Conservation (phyloP, 2,797 vertebrate species). For the Eutrigla gurnardus region DNA sequence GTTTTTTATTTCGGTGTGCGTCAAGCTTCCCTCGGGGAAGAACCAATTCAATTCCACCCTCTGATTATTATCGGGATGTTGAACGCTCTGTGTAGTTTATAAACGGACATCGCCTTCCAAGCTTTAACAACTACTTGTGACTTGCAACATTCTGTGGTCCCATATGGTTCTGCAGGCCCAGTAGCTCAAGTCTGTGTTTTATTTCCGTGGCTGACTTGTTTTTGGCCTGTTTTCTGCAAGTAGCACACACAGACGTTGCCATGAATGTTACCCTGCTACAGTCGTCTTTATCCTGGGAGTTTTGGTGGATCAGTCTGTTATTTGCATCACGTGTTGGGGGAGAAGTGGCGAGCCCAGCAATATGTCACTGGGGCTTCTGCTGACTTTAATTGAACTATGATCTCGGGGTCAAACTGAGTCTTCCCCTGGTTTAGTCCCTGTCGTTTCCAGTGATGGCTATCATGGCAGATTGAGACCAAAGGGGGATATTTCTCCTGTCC, state of each 20-base stretch:
- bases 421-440: constrained; percentile 29
- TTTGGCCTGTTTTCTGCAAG: constrained; percentile 9
- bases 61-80: constrained; percentile 13
- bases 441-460: constrained; percentile 46
- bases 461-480: constrained; percentile 72
- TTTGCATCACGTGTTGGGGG: constrained; percentile 32
- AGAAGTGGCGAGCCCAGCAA: constrained; percentile 29
- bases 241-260: neutral
- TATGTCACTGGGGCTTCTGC: constrained; percentile 22
- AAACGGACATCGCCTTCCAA: constrained; percentile 3
- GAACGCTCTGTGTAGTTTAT: constrained; percentile 3
- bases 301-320: constrained; percentile 30
- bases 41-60: constrained; percentile 37
- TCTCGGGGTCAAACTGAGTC: constrained; percentile 41
- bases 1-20: neutral
- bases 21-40: neutral
- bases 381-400: constrained; percentile 49
- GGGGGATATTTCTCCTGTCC: constrained; percentile 69
- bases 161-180: constrained; percentile 5
- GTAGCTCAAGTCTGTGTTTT: constrained; percentile 16
- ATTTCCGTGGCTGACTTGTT: neutral
- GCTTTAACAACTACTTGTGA: constrained; percentile 19
- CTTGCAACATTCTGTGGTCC: constrained; percentile 12
- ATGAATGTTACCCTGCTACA: neutral
- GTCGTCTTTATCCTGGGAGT: neutral